A percentile compares a stretch with the other conserved stretches of the same genome.
phyloP scores from a whole-genome alignment of 2,888 invertebrate species.

The Onthophagus sagittarius region DNA sequence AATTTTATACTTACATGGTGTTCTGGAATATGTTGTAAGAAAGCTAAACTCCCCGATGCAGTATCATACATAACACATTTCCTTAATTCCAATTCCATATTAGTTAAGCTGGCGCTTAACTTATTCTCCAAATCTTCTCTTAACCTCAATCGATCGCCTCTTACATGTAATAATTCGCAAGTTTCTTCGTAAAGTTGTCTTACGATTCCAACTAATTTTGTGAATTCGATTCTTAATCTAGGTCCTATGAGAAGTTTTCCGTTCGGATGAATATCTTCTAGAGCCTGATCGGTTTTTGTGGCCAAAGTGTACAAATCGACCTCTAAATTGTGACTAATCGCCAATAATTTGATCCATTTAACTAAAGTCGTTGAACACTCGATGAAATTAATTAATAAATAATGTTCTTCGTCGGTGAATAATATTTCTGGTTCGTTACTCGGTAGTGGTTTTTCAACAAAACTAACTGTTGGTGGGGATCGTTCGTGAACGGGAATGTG shows the following conservation, averaged over 20 bases:
- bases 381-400: constrained; percentile 71
- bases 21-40: constrained; percentile 54
- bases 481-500: constrained; percentile 38
- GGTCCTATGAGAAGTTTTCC: constrained; percentile 62
- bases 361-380: constrained; percentile 82
- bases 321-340: constrained; percentile 67
- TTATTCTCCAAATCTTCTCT: constrained; percentile 67
- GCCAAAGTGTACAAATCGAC: constrained; percentile 74
- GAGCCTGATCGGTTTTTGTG: constrained; percentile 62
- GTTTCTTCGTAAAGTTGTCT: constrained; percentile 70
- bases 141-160: constrained; percentile 61
- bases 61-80: constrained; percentile 62
- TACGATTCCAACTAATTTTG: constrained; percentile 66
- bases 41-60: constrained; percentile 54
- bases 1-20: constrained; percentile 49
- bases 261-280: constrained; percentile 75
- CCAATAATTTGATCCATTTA: constrained; percentile 70
- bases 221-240: constrained; percentile 63
- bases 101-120: constrained; percentile 61
- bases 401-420: constrained; percentile 63
- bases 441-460: constrained; percentile 36
- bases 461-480: constrained; percentile 39
- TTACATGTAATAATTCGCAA: constrained; percentile 65
- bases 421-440: constrained; percentile 44
- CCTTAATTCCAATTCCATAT: constrained; percentile 68